Conservation (phyloP, 2,113 vertebrate genomes). For the Empidonax alnorum region DNA sequence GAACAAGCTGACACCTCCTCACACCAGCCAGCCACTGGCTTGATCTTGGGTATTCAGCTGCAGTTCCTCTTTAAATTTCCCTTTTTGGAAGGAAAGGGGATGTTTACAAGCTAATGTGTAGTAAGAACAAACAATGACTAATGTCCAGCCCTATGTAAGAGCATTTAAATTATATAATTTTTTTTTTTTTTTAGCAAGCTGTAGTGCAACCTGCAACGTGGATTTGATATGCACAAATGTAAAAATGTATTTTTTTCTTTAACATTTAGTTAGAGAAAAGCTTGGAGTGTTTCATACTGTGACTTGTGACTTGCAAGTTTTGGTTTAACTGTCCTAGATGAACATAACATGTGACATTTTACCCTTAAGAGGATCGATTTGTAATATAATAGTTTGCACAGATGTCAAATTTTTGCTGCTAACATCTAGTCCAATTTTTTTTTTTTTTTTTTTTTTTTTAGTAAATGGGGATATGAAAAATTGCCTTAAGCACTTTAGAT, state of each 20-base stretch:
- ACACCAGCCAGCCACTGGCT: neutral
- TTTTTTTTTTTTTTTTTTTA: neutral
- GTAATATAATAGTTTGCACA: slow-evolving; percentile 54
- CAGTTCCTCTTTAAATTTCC: neutral
- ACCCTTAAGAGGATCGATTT: neutral
- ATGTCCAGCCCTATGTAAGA: neutral
- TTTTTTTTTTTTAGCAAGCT: neutral
- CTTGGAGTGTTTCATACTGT: slow-evolving; percentile 17
- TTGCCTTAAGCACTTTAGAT: slow-evolving; percentile 80
- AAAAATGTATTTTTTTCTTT: slow-evolving; percentile 16
- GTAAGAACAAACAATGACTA: neutral
- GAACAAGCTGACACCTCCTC: neutral
- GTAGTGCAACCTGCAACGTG: neutral
- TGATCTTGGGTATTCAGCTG: neutral
- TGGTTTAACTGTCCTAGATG: neutral
- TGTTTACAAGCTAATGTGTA: neutral
- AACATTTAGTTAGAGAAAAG: neutral
- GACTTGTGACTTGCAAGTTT: neutral
- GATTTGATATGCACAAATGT: neutral
- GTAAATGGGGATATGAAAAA: slow-evolving; percentile 63
- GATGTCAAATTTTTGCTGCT: slow-evolving; percentile 56
- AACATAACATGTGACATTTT: slow-evolving; percentile 7
- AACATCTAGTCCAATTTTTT: slow-evolving; percentile 36
- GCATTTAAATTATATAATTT: neutral
- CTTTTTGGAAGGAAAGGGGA: neutral